Conservation (phyloP, 2,888 invertebrate species). For the Eudemis profundana region DNA sequence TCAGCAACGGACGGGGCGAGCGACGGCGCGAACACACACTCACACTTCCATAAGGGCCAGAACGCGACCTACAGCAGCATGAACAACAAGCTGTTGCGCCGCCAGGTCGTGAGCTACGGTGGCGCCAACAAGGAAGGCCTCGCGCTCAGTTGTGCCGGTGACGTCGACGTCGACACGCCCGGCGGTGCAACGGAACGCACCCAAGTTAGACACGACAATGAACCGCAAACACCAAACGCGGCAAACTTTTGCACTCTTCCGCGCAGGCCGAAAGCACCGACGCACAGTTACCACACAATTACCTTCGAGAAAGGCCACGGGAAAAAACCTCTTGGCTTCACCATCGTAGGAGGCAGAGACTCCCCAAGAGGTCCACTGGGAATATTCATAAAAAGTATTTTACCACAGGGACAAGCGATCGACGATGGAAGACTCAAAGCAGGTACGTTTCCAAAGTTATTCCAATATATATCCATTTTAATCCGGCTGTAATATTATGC, state of each 20-base stretch:
- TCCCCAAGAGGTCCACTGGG: slow-evolving; percentile 94
- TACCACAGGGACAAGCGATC: slow-evolving; percentile 92
- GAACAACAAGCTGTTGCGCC: slow-evolving; percentile 85
- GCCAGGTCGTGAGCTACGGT: slow-evolving; percentile 84
- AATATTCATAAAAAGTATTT: slow-evolving; percentile 94
- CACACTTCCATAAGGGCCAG: slow-evolving; percentile 86
- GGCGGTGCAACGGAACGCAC: slow-evolving; percentile 65
- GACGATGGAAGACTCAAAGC: slow-evolving; percentile 93
- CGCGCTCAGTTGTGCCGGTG: slow-evolving; percentile 74
- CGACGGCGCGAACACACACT: slow-evolving; percentile 75
- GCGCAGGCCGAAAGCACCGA: slow-evolving; percentile 88
- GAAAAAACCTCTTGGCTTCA: slow-evolving; percentile 94
- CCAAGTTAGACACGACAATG: slow-evolving; percentile 70
- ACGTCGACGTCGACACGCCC: slow-evolving; percentile 75
- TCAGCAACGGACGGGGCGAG: slow-evolving; percentile 75
- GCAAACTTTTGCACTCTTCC: slow-evolving; percentile 91
- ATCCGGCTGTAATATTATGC: slow-evolving; percentile 44
- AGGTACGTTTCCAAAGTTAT: slow-evolving; percentile 79
- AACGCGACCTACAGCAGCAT: slow-evolving; percentile 86
- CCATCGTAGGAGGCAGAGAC: slow-evolving; percentile 94
- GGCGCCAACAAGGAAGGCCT: slow-evolving; percentile 78
- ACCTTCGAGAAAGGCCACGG: slow-evolving; percentile 92
- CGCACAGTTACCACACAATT: slow-evolving; percentile 89
- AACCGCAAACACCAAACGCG: slow-evolving; percentile 75
- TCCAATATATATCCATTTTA: slow-evolving; percentile 41